Conservation (phyloP, 2,113 vertebrate species). For the Hirundichthys speculiger region DNA sequence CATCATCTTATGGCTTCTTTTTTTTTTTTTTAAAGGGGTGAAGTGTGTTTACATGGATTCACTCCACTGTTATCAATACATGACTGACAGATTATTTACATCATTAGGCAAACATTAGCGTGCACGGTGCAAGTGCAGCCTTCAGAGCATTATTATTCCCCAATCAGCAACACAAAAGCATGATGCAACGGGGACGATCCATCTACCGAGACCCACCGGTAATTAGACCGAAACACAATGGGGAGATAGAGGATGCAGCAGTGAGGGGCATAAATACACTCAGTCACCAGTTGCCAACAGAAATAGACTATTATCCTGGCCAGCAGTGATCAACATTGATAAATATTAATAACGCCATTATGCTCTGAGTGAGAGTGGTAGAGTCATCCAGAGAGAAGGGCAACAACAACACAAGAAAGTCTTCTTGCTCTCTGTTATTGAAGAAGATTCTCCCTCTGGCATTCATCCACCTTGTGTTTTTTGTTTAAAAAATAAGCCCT, state of each 20-base stretch:
- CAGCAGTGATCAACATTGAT: slow-evolving; percentile 66
- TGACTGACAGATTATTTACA: not conserved
- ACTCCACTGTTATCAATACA: not conserved
- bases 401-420: slow-evolving; percentile 25
- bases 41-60: not conserved
- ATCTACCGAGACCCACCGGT: slow-evolving; percentile 39
- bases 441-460: slow-evolving; percentile 51
- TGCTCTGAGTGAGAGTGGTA: slow-evolving; percentile 11
- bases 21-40: too few relatives aligned
- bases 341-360: slow-evolving; percentile 71
- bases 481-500: slow-evolving; percentile 1
- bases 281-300: slow-evolving; percentile 25
- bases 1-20: not conserved
- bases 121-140: slow-evolving; percentile 20
- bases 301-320: slow-evolving; percentile 46
- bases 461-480: slow-evolving; percentile 52
- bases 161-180: slow-evolving; percentile 20
- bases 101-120: slow-evolving; percentile 14
- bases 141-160: slow-evolving; percentile 28
- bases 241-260: slow-evolving; percentile 32
- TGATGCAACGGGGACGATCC: slow-evolving; percentile 50
- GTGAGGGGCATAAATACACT: slow-evolving; percentile 20
- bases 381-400: slow-evolving; percentile 10
- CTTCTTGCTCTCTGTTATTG: slow-evolving; percentile 49
- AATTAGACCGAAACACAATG: slow-evolving; percentile 61